phyloP scores from a whole-genome alignment of 2,113 vertebrate species.

The Motacilla alba region DNA sequence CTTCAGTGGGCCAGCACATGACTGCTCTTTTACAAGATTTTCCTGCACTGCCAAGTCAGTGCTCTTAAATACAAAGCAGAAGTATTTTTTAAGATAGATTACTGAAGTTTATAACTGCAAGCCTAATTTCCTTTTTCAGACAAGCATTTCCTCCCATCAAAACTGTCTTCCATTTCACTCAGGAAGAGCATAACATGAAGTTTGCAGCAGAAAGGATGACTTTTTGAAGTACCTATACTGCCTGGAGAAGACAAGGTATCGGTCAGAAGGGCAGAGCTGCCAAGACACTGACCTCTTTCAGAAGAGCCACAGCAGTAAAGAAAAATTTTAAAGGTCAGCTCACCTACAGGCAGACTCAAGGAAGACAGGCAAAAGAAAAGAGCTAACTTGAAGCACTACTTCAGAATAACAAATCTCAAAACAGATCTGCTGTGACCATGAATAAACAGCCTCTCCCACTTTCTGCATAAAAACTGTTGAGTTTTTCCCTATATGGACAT shows the following conservation, averaged over 20 bases:
- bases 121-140: not conserved
- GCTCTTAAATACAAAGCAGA: not conserved
- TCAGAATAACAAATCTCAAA: not conserved
- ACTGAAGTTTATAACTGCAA: not conserved
- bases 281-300: not conserved
- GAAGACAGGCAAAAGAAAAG: not conserved
- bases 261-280: constrained; percentile 28
- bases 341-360: not conserved
- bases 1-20: not conserved
- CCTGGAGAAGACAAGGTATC: not conserved
- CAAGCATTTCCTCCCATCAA: not conserved
- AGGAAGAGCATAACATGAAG: not conserved
- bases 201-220: not conserved
- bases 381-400: not conserved
- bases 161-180: not conserved
- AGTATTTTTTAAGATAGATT: not conserved
- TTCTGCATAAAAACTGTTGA: not conserved
- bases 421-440: not conserved
- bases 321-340: constrained; percentile 45
- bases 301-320: not conserved
- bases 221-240: not conserved
- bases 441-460: not conserved
- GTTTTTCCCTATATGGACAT: not conserved
- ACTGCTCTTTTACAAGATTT: not conserved
- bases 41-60: not conserved